Base-by-base conservation (phyloP, 2,888 invertebrate genomes). In the Dryococelus australis region DNA sequence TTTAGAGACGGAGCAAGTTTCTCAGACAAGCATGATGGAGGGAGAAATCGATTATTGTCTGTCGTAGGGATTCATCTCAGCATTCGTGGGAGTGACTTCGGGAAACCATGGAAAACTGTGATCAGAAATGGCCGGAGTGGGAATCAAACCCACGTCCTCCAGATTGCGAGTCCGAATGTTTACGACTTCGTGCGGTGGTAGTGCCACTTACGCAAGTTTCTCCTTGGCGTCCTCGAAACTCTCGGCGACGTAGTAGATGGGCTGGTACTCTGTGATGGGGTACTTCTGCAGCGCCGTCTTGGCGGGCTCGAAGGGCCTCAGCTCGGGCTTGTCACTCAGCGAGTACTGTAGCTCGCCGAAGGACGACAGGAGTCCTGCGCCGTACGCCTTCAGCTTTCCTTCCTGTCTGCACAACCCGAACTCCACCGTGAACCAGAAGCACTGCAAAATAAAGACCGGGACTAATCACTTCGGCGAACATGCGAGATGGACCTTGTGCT, bases 401-500 rank as follows among this genome's bases (percentile, higher is more conserved):
- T 97, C 95, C 94, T 99, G 98, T 47, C 97, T 96, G 91, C 99
- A 99, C 43, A 99, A 92, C 1, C 99, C 99, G 91, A 96, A 99
- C 92, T 99, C 99, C 2, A 99, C 98, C 0, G 99, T 99, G 92
- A 99, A 99, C 99, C 99, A 99, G 92, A 98, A 99, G 91, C 99
- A 97, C 99, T 99, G 93, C 5, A 24, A 65, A 20, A 65, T 3
- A n/a, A 20, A 51, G 51, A 16, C 2, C 12, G 8, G 13, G 51
- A 20, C 51, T 20, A 51, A 12, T 51, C 51, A 35, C 35, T 35
- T 35, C 1, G 35, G 35, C 35, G 35, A 35, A 35, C 35, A 35
- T 35, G 35, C 4, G 1, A 35, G 35, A 35, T 35, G 35, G 35
- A 35, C 4, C 1, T 4, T 35, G 4, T 35, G 35, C 35, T 35